phyloP scores from a whole-genome alignment of 2,888 invertebrate species.

The Chymomyza procnemis region DNA sequence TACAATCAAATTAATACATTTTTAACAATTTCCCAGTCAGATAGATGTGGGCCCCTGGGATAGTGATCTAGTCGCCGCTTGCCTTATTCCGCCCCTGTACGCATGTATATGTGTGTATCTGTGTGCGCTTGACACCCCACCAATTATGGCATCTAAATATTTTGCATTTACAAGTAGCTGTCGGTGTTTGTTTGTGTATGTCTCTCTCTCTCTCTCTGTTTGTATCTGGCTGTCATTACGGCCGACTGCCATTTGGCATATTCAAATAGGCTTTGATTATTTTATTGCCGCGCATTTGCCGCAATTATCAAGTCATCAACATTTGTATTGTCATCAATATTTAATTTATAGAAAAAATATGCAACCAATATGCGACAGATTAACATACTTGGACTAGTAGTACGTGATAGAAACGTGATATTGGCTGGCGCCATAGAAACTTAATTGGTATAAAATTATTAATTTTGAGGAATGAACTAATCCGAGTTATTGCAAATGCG shows the following conservation, averaged over 20 bases:
- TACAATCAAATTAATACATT: too few relatives aligned
- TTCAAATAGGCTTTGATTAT: slow-evolving; percentile 67
- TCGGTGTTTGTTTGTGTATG: slow-evolving; percentile 1
- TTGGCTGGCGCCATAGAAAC: neutral
- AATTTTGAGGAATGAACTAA: too few relatives aligned
- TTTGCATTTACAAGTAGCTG: slow-evolving; percentile 26
- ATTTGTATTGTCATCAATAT: slow-evolving; percentile 65
- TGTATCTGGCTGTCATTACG: slow-evolving; percentile 3
- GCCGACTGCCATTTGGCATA: slow-evolving; percentile 15
- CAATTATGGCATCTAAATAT: slow-evolving; percentile 71
- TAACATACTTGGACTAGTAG: neutral
- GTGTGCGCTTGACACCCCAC: slow-evolving; percentile 31
- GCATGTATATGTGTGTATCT: slow-evolving; percentile 14
- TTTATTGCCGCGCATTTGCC: slow-evolving; percentile 68
- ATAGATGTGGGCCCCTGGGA: too few relatives aligned
- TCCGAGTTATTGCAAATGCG: neutral
- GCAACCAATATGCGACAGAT: neutral
- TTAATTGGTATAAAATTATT: neutral
- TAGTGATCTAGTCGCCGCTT: too few relatives aligned
- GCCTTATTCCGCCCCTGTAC: neutral
- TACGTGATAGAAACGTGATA: neutral
- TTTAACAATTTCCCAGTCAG: too few relatives aligned
- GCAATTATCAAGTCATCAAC: slow-evolving; percentile 74
- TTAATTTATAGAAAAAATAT: slow-evolving; percentile 52
- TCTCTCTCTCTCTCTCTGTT: slow-evolving; percentile 14